A percentile compares a stretch with the other conserved stretches of the same genome.
Conservation (phyloP, 2,888 invertebrate species). For the Choristoneura rosaceana region DNA sequence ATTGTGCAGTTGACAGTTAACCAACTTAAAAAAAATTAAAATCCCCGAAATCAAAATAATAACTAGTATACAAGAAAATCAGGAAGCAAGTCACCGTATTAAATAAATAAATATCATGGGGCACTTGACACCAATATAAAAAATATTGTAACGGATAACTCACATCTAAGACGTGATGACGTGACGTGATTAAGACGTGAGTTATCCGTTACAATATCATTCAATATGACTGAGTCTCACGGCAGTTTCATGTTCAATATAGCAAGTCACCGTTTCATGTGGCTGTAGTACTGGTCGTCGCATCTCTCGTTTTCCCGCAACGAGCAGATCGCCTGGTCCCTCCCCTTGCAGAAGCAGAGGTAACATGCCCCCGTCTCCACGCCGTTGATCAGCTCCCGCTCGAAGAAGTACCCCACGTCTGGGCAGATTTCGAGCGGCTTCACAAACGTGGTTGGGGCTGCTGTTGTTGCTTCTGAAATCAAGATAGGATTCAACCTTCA, state of each 20-base stretch:
- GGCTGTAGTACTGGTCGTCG: slow-evolving; percentile 55
- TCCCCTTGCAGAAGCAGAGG: slow-evolving; percentile 69
- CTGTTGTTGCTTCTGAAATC: slow-evolving; percentile 50
- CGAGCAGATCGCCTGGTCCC: slow-evolving; percentile 65
- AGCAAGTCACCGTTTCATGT: slow-evolving; percentile 53
- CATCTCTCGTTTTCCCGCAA: slow-evolving; percentile 59
- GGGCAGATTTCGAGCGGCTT: slow-evolving; percentile 59
- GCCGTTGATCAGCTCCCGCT: slow-evolving; percentile 51
- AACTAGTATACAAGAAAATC: too few species aligned
- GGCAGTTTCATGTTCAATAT: too few species aligned
- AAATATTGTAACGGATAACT: too few species aligned
- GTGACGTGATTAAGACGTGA: too few species aligned
- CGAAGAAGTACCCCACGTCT: slow-evolving; percentile 64
- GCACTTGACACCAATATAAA: too few species aligned
- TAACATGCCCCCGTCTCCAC: slow-evolving; percentile 54
- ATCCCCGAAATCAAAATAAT: too few species aligned
- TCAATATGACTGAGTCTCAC: too few species aligned
- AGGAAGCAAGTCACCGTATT: slow-evolving; percentile 49
- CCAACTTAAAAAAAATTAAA: too few species aligned
- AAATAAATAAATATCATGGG: too few species aligned
- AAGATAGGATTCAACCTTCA: neutral
- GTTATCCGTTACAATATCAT: too few species aligned
- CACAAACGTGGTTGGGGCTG: slow-evolving; percentile 51
- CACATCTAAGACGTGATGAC: too few species aligned
- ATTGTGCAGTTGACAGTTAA: too few species aligned